Percentiles rank a stretch among this genome's conserved stretches.
phyloP scores from a whole-genome alignment of 2,797 vertebrate species.

The Rhincodon typus region DNA sequence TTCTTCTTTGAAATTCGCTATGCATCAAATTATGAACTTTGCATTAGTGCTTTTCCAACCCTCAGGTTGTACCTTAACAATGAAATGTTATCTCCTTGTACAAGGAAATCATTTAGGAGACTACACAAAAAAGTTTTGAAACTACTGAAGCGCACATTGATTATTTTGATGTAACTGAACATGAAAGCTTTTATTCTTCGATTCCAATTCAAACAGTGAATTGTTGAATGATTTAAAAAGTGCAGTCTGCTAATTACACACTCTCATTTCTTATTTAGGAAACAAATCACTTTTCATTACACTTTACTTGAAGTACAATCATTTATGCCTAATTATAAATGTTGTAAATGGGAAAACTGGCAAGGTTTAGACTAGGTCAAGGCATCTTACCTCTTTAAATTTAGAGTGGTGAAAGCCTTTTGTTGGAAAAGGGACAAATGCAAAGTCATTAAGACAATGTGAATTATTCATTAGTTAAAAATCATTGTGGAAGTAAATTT shows the following conservation, averaged over 20 bases:
- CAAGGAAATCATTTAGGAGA: slow-evolving; percentile 27
- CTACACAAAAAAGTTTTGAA: background rate
- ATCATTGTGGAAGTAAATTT: too few species aligned
- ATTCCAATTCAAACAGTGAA: slow-evolving; percentile 73
- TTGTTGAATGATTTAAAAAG: slow-evolving; percentile 72
- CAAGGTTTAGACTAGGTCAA: slow-evolving; percentile 61
- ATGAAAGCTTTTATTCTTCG: slow-evolving; percentile 71
- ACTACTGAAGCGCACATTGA: slow-evolving; percentile 53
- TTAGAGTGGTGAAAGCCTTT: slow-evolving; percentile 56
- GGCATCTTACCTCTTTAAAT: slow-evolving; percentile 63
- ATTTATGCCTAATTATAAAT: slow-evolving; percentile 77
- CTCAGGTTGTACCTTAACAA: background rate
- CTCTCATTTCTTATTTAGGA: slow-evolving; percentile 74
- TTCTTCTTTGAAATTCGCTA: background rate
- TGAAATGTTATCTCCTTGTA: background rate
- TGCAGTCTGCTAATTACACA: slow-evolving; percentile 68
- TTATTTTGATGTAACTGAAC: slow-evolving; percentile 66
- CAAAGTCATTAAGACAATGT: slow-evolving; percentile 72
- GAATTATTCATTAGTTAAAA: slow-evolving; percentile 65
- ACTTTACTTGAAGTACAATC: slow-evolving; percentile 73
- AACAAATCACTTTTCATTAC: slow-evolving; percentile 76
- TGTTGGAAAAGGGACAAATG: slow-evolving; percentile 56
- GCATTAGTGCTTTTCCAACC: background rate
- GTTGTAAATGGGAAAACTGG: slow-evolving; percentile 69
- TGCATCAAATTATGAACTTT: background rate